Base-by-base conservation (phyloP, 2,888 invertebrate species). In the Crocallis elinguaria region DNA sequence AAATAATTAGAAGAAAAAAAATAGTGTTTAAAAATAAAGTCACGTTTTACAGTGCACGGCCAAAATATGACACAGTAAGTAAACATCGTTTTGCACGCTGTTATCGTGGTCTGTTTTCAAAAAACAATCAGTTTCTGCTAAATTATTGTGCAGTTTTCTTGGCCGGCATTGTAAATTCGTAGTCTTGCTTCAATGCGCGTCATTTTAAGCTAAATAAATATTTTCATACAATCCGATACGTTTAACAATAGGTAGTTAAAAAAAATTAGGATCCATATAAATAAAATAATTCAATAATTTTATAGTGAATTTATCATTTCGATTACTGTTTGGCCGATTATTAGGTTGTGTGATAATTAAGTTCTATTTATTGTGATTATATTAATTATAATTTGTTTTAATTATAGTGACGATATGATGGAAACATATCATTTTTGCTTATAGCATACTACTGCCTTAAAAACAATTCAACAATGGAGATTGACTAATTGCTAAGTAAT, bases 321-420 rank as follows among this genome's bases (percentile, higher is more conserved):
- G 49, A 53, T 54, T 56, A 57, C 39, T 33, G 19, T 62, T 59
- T 64, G 73, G 62, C 69, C 67, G 60, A 14, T 62, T 53, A 55
- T 67, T 80, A 76, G 84, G 85, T 85, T 84, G 85, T 85, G 79
- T 76, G 74, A 71, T 63, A 74, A 67, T 71, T 67, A 78, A 77
- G 78, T 78, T 81, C 74, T 82, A 84, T 84, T 86, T 84, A 84
- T 84, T 84, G 84, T 84, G 84, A 82, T 83, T 72, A 79, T 75
- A 77, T 76, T 73, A 71, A 63, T 70, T 62, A 64, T 59, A 64
- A 62, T 60, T 60, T 64, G 49, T 30, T 46, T 39, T 39, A 37
- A 43, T 49, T 30, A 3, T 32, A 48, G 51, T 33, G 37, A 37
- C 35, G 30, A 13, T 37, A 23, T 49, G 25, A 49, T 42, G 37